Base-by-base conservation (phyloP, 2,797 vertebrate genomes). In the Tiaroga cobitis region DNA sequence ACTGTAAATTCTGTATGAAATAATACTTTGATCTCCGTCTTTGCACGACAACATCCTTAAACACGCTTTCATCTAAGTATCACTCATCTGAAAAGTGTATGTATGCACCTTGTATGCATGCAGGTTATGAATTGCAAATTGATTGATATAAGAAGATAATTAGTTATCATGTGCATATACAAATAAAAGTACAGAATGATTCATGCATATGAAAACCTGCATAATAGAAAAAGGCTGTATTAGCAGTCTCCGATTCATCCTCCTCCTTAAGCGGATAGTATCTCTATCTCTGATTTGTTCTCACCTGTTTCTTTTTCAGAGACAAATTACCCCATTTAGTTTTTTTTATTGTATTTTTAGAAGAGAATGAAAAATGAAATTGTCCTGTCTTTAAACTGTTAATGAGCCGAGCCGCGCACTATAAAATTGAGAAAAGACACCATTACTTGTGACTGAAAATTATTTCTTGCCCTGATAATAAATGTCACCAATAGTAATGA, bases 401-500 rank as follows among this genome's bases (percentile, higher is more conserved):
- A 74, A 82, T 82, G 69, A 83, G 41, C 21, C 49, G 21, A 82
- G 69, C 26, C 32, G 54, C 32, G 26, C 26, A 32, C 19, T 82
- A n/a, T 29, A 39, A 65, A 51, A 74, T 49, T 65, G 13, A 63
- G 41, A 46, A 46, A 82, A 43, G 56, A 46, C 63, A 5, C 39
- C 26, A 34, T 82, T 82, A 63, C 56, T 37, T 63, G 8, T 18
- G 39, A 13, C 24, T 74, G 54, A 63, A 73, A 80, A 63, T 63
- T 1, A 49, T 49, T 63, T 63, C 54, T 61, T 73, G 18, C 69
- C 51, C 54, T 73, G 54, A 82, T 82, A 65, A 82, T 74, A 37
- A 74, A 82, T 82, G 81, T 75, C 26, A 49, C 29, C 13, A 24
- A 65, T 74, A 26, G 41, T 75, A 73, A 46, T 74, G 26, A 83